phyloP scores from a whole-genome alignment of 2,113 vertebrate species.

The Carollia perspicillata region DNA sequence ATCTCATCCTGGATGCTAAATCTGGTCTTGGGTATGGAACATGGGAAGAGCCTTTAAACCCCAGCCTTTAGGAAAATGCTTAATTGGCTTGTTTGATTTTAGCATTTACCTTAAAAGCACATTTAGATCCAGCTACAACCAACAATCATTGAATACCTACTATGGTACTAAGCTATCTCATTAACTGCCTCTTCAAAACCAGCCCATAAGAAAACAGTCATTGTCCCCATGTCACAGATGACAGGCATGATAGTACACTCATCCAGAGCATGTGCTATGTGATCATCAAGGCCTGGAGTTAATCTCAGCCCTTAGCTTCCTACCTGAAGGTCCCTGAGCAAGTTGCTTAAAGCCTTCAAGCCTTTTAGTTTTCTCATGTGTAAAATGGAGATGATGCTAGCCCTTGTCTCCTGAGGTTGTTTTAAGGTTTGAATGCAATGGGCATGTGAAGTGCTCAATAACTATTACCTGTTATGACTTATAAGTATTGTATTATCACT shows the following conservation, averaged over 20 bases:
- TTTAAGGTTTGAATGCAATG: not conserved
- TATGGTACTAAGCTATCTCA: not conserved
- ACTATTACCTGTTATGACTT: not conserved
- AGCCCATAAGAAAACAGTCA: not conserved
- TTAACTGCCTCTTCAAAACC: not conserved
- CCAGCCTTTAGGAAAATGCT: not conserved
- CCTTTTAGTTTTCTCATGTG: not conserved
- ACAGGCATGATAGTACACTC: not conserved
- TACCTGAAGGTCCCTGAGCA: not conserved
- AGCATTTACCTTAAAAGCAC: not conserved
- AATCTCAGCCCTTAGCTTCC: not conserved
- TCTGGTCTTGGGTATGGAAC: not conserved
- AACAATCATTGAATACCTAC: not conserved
- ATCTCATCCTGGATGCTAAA: not conserved
- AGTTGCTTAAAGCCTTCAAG: not conserved
- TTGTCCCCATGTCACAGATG: not conserved
- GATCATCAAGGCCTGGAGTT: not conserved
- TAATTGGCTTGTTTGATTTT: not conserved
- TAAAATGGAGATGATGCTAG: not conserved
- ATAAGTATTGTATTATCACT: not conserved
- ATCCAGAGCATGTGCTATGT: rapidly evolving
- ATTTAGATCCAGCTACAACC: not conserved
- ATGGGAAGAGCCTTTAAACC: not conserved
- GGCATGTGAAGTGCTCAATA: not conserved
- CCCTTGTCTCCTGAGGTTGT: not conserved